Conservation (phyloP, 92 coral and sea anemone genomes). For the Muricea muricata region DNA sequence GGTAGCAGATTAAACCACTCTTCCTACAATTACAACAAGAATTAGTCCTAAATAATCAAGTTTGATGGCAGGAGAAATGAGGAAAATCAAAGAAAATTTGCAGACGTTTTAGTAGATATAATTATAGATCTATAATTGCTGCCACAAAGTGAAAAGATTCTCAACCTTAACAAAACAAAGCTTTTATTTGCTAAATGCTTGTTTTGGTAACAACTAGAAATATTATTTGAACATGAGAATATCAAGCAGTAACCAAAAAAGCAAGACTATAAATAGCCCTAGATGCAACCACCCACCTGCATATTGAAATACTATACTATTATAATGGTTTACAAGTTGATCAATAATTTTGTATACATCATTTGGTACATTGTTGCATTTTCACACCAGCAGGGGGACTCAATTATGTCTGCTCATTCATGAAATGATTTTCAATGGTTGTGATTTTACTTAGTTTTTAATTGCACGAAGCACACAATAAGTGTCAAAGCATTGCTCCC, state of each 20-base stretch:
- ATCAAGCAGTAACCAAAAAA: neutral
- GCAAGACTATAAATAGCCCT: neutral
- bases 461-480: neutral
- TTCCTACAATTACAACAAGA: no score
- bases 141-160: no score
- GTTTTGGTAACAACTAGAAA: neutral
- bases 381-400: conserved; percentile 30
- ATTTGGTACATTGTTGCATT: neutral
- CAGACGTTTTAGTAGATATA: no score
- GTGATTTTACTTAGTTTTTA: neutral
- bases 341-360: neutral
- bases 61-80: no score
- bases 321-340: neutral
- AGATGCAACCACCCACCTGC: neutral
- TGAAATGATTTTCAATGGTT: conserved; percentile 13
- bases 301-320: neutral
- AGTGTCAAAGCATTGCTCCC: neutral
- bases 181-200: neutral
- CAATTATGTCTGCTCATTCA: neutral
- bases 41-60: no score
- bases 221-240: neutral
- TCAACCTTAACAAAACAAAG: no score
- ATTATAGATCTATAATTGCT: no score
- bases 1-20: no score
- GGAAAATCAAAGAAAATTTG: no score